Percentiles rank a stretch among this genome's conserved stretches.
phyloP scores from a whole-genome alignment of 92 coral and sea anemone genomes.

The Bergia sp. region DNA sequence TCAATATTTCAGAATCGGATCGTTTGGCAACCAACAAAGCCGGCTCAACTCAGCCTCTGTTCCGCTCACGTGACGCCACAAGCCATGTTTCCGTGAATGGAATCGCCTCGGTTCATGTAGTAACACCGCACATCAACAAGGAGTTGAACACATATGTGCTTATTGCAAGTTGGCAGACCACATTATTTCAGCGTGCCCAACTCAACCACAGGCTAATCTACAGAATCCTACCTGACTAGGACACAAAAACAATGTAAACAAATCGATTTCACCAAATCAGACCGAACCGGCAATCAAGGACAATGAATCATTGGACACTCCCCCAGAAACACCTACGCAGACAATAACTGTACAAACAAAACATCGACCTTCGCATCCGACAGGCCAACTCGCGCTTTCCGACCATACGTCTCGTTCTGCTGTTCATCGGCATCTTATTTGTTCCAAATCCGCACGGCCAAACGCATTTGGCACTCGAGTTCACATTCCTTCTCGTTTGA shows the following conservation, averaged over 20 bases:
- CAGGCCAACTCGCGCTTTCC: background rate
- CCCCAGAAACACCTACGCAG: background rate
- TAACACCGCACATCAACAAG: constrained; percentile 29
- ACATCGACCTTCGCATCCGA: background rate
- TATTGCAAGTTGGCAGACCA: constrained; percentile 31
- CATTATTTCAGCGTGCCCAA: constrained; percentile 34
- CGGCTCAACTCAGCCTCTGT: background rate
- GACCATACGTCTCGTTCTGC: background rate
- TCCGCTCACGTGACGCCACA: constrained; percentile 1
- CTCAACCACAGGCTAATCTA: constrained; percentile 21
- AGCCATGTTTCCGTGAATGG: constrained; percentile 32
- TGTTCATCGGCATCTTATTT: background rate
- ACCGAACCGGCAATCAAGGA: background rate
- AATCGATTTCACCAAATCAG: background rate
- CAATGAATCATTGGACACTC: background rate
- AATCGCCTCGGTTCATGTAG: constrained; percentile 27
- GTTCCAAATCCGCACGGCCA: constrained; percentile 26
- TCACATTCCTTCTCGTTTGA: constrained; percentile 34
- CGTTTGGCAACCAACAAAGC: constrained; percentile 17
- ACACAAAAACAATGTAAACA: background rate
- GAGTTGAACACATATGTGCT: constrained; percentile 16
- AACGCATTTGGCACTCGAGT: constrained; percentile 49
- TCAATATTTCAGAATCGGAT: constrained; percentile 43
- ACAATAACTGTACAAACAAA: background rate
- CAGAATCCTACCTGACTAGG: constrained; percentile 1